phyloP scores from a whole-genome alignment of 2,888 invertebrate genomes.

The Aphelenchoides bicaudatus region DNA sequence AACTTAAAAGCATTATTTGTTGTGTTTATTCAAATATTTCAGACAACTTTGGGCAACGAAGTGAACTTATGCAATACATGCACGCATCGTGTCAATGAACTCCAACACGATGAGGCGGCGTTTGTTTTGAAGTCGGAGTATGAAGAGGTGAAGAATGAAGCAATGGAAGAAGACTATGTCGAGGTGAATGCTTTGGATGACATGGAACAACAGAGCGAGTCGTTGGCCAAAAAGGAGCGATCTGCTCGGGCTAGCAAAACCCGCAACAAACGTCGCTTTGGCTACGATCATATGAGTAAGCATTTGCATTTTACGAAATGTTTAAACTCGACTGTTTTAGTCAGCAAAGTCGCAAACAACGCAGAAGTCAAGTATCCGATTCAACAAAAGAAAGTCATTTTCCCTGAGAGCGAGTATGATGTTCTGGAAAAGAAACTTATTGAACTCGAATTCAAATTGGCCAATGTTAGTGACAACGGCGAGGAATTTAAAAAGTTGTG shows the following conservation, averaged over 20 bases:
- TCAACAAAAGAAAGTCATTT: conserved; percentile 8
- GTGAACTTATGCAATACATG: conserved; percentile 12
- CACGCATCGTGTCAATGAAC: conserved; percentile 8
- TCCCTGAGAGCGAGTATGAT: conserved; percentile 20
- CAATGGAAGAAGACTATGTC: conserved; percentile 5
- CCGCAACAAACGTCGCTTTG: not conserved
- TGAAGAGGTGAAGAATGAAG: not conserved
- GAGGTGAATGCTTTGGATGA: not conserved
- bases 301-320: no score
- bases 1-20: no score
- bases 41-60: conserved; percentile 17
- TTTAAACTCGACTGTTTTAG: not conserved
- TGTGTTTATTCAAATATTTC: no score
- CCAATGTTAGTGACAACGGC: conserved; percentile 6
- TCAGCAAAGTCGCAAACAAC: not conserved
- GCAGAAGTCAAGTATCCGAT: no score
- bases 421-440: conserved; percentile 18
- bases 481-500: conserved; percentile 16
- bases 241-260: not conserved
- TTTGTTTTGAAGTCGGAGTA: conserved; percentile 8
- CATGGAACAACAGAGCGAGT: not conserved
- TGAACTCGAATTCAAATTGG: conserved; percentile 1
- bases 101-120: conserved; percentile 16
- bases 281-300: no score
- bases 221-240: not conserved